phyloP scores from a whole-genome alignment of 1,140 invertebrate species.

The Drosophila parvula region DNA sequence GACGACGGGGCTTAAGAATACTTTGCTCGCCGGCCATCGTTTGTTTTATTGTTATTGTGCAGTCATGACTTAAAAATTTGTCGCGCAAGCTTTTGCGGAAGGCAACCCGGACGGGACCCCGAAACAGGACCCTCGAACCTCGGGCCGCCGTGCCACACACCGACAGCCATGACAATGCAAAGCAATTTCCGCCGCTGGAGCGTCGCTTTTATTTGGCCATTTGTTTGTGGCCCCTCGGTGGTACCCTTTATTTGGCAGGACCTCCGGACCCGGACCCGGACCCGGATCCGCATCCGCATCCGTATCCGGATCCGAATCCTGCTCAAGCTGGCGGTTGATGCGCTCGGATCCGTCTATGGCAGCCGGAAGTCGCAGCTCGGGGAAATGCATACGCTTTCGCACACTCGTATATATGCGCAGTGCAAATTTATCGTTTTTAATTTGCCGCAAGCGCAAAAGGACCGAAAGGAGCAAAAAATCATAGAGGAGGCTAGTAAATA shows the following conservation, averaged over 20 bases:
- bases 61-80: conserved; percentile 81
- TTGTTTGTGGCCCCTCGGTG: conserved; percentile 55
- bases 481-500: conserved; percentile 42
- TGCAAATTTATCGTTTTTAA: conserved; percentile 84
- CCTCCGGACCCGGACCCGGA: background rate
- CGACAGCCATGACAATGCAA: conserved; percentile 50
- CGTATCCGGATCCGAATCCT: conserved; percentile 14
- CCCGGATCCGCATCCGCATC: conserved; percentile 4
- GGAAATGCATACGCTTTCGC: conserved; percentile 47
- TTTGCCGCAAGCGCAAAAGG: conserved; percentile 70
- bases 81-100: conserved; percentile 57
- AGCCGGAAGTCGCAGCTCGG: conserved; percentile 35
- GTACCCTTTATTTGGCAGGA: conserved; percentile 38
- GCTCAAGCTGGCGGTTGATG: conserved; percentile 53
- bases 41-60: conserved; percentile 82
- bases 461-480: conserved; percentile 21
- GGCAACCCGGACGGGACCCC: conserved; percentile 3
- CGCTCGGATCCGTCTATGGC: conserved; percentile 73
- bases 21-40: conserved; percentile 65
- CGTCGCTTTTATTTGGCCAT: conserved; percentile 75
- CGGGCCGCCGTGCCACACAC: conserved; percentile 33
- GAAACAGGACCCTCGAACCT: conserved; percentile 23
- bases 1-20: conserved; percentile 66
- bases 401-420: conserved; percentile 52
- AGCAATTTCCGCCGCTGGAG: conserved; percentile 64